Percentiles rank a stretch among this genome's conserved stretches.
These are phyloP conservation scores for Pollenia angustigena DNA, from an alignment of 2,888 invertebrate genomes.

Conservation along the genomic window DNA sequence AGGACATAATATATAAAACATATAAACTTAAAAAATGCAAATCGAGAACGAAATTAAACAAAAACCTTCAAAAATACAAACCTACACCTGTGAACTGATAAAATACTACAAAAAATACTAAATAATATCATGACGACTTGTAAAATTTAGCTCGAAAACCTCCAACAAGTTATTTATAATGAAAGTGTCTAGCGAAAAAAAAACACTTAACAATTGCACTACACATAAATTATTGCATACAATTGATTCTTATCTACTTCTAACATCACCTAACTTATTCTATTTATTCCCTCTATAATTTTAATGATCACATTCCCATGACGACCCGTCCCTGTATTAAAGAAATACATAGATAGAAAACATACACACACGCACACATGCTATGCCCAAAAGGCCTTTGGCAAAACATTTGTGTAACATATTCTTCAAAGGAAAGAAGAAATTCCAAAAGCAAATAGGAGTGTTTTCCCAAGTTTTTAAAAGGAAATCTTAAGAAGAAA, in stretches of 20 bases:
- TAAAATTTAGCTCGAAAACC: neutral
- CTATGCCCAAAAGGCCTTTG: neutral
- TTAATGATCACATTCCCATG: constrained; percentile 68
- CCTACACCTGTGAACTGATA: neutral
- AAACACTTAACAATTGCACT: constrained; percentile 1
- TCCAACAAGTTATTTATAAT: neutral
- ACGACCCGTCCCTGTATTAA: constrained; percentile 32
- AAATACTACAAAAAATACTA: neutral
- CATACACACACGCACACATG: neutral
- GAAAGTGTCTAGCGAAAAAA: neutral
- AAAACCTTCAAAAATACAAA: neutral
- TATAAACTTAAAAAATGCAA: too few species aligned
- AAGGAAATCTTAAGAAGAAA: constrained; percentile 59
- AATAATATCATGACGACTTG: neutral
- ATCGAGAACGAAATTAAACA: neutral
- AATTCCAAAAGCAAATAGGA: constrained; percentile 44
- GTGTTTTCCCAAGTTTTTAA: constrained; percentile 29
- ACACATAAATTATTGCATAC: constrained; percentile 38
- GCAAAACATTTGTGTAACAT: constrained; percentile 47
- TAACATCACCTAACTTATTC: constrained; percentile 25
- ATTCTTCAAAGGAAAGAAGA: constrained; percentile 3
- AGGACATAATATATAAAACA: too few species aligned
- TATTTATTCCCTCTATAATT: constrained; percentile 36
- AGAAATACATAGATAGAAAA: neutral
- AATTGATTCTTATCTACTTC: constrained; percentile 27